These are phyloP conservation scores for Rhabdomys dilectus DNA, from an alignment of 2,113 vertebrate genomes.

Conservation along the genomic window DNA sequence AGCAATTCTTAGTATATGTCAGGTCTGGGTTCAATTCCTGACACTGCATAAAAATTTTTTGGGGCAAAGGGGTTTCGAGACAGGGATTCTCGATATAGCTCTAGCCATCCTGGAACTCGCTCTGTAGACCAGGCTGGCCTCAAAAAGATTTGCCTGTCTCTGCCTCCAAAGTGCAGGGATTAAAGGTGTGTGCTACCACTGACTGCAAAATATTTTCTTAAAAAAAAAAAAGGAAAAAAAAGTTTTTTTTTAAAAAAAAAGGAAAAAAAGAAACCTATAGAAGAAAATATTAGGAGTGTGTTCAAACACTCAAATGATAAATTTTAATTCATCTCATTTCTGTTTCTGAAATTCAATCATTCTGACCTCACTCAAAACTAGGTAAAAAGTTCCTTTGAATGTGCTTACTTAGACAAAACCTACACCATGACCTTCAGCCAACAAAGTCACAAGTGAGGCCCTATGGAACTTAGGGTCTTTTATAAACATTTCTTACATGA, in stretches of 20 bases:
- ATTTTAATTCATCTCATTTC: background rate
- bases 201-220: no score
- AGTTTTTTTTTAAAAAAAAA: background rate
- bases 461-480: background rate
- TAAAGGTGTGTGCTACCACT: background rate
- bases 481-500: background rate
- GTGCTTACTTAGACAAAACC: conserved; percentile 9
- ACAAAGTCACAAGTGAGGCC: conserved; percentile 11
- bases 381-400: background rate
- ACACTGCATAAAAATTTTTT: background rate
- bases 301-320: conserved; percentile 20
- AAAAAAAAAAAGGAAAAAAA: no score
- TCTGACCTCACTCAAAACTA: conserved; percentile 29
- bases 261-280: background rate
- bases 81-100: background rate
- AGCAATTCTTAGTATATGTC: background rate
- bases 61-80: background rate
- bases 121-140: background rate
- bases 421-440: background rate
- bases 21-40: background rate
- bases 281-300: background rate
- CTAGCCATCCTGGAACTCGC: background rate
- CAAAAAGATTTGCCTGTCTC: background rate
- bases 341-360: conserved; percentile 30
- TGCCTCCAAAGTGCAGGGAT: background rate